These are phyloP conservation scores for Ifrita kowaldi DNA, from an alignment of 2,113 vertebrate species.

Conservation along the genomic window DNA sequence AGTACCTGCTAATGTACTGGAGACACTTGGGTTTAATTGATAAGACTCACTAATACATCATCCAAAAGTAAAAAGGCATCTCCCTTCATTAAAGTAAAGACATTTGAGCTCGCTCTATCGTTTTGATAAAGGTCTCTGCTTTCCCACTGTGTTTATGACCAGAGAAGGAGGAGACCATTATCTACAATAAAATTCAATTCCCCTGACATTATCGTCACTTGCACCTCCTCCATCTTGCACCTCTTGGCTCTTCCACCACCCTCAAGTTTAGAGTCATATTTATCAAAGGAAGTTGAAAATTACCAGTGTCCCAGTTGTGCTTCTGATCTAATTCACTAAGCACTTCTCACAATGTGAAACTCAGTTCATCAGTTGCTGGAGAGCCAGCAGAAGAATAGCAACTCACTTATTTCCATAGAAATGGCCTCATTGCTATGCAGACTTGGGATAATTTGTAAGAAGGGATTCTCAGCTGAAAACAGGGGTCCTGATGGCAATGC, in stretches of 20 bases:
- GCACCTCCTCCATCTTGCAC: background rate
- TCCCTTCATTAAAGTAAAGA: background rate
- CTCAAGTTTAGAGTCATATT: background rate
- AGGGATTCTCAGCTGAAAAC: background rate
- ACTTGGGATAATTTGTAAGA: constrained; percentile 7
- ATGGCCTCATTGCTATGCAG: constrained; percentile 43
- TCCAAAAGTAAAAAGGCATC: background rate
- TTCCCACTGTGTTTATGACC: background rate
- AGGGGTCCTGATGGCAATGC: background rate
- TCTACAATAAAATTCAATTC: background rate
- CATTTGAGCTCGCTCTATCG: background rate
- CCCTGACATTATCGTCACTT: background rate
- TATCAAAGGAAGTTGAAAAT: constrained; percentile 23
- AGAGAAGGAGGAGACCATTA: background rate
- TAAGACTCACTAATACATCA: background rate
- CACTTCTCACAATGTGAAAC: background rate
- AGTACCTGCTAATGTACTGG: background rate
- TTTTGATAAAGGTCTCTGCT: background rate
- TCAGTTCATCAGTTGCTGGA: constrained; percentile 32
- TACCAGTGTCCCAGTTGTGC: background rate
- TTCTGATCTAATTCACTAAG: constrained; percentile 30
- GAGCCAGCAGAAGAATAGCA: constrained; percentile 18
- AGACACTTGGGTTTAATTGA: background rate
- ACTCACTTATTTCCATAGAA: constrained; percentile 40
- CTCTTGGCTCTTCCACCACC: background rate